Evolutionary conservation across 1,140 invertebrate genomes (phyloP).

Genomic region (Chelonus insularis): DNA sequence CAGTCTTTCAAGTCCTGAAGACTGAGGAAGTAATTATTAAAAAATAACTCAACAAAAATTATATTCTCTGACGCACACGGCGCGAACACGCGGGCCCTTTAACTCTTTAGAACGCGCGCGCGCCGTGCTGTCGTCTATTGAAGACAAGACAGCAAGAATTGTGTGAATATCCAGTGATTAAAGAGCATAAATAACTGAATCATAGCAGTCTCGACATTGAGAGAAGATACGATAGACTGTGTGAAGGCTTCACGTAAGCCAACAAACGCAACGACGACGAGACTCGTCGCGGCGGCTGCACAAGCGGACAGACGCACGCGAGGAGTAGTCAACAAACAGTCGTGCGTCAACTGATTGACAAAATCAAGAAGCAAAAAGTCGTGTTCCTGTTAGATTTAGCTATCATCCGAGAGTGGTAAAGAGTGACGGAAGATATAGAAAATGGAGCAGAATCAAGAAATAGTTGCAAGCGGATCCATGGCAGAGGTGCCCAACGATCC

Average conservation of each 20-base stretch:
- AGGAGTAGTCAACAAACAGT: neutral
- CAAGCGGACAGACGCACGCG: slow-evolving; percentile 2
- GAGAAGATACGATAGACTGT: too few species aligned
- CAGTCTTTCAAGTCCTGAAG: too few species aligned
- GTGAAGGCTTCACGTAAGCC: neutral
- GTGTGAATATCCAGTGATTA: too few species aligned
- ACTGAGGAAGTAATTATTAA: too few species aligned
- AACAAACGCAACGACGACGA: slow-evolving; percentile 13
- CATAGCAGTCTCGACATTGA: too few species aligned
- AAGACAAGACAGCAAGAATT: neutral
- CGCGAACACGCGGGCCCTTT: slow-evolving; percentile 13
- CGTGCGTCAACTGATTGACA: neutral
- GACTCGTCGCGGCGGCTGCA: slow-evolving; percentile 18
- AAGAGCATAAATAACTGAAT: too few species aligned
- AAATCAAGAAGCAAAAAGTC: neutral
- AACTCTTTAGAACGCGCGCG: neutral
- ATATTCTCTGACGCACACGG: neutral
- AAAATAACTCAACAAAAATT: too few species aligned
- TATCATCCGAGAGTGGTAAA: too few species aligned
- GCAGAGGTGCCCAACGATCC: slow-evolving; percentile 88
- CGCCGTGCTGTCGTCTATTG: slow-evolving; percentile 9
- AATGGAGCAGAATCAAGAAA: slow-evolving; percentile 76
- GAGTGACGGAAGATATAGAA: slow-evolving; percentile 11
- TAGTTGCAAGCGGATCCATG: slow-evolving; percentile 73
- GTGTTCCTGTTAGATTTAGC: too few species aligned